phyloP scores from a whole-genome alignment of 1,140 invertebrate genomes.

The Leptopilina boulardi region DNA sequence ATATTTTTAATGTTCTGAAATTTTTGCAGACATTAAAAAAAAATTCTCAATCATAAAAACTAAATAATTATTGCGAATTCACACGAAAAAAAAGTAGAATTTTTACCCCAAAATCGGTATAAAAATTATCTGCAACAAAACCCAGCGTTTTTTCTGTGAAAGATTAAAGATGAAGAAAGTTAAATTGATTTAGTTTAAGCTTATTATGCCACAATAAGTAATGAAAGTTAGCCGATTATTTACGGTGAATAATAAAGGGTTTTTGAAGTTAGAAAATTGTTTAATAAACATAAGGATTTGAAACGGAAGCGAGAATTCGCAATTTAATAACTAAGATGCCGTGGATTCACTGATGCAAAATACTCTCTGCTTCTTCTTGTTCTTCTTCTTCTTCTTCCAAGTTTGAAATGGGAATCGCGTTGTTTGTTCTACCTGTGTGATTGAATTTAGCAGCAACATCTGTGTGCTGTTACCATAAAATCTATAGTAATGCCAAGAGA shows the following conservation, averaged over 20 bases:
- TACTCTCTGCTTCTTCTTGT: not conserved
- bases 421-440: slow-evolving; percentile 32
- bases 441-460: slow-evolving; percentile 31
- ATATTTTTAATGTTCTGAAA: too few relatives aligned
- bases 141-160: too few relatives aligned
- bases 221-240: not conserved
- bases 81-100: too few relatives aligned
- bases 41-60: too few relatives aligned
- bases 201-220: not conserved
- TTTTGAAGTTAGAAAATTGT: not conserved
- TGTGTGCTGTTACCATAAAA: slow-evolving; percentile 33
- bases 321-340: slow-evolving; percentile 9
- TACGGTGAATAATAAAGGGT: not conserved
- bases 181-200: not conserved
- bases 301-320: slow-evolving; percentile 19
- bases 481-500: slow-evolving; percentile 24
- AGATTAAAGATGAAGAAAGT: not conserved
- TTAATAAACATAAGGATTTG: slow-evolving; percentile 13
- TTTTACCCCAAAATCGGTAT: too few relatives aligned
- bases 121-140: too few relatives aligned
- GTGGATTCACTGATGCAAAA: slow-evolving; percentile 18
- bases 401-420: slow-evolving; percentile 23
- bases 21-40: too few relatives aligned
- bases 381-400: not conserved
- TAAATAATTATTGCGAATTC: too few relatives aligned